Base-by-base conservation (phyloP, 2,888 invertebrate genomes). In the Catocala sponsa region DNA sequence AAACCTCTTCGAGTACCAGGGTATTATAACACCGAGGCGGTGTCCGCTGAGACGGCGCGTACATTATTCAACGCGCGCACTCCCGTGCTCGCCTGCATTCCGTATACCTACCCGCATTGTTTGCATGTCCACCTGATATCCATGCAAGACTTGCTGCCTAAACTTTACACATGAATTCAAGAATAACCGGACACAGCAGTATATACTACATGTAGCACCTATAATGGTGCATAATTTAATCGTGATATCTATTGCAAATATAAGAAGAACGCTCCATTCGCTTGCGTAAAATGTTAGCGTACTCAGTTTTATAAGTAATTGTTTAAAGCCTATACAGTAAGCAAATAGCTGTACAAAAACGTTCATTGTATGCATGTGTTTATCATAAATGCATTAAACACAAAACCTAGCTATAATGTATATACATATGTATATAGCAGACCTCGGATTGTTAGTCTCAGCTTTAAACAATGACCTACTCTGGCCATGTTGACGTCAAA, bases 21-120 rank as follows among this genome's bases (percentile, higher is more conserved):
- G 71, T 72, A 74, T 78, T 80, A 85, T 84, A 82, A 79, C 78
- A 65, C 70, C 76, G 74, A 81, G 80, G 76, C 76, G 71, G 77
- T 86, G 81, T 81, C 80, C 79, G 70, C 59, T 79, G 82, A 78
- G 80, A 79, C 78, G 62, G 49, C 74, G 77, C 80, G 79, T 90
- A 85, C 88, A 91, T 91, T 87, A 91, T 91, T 91, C 91, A 91
- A 85, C 80, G 81, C 84, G 85, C 81, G 85, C 81, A 80, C 81
- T 68, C 82, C 78, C 83, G 78, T 80, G 78, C 80, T 68, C 64
- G 71, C 73, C 69, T 77, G 87, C 87, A 87, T 86, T 88, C 86
- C 85, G 81, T 75, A 68, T 75, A 77, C 74, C 81, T 77, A 78
- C 76, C 74, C 75, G 76, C 81, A 82, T 84, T 81, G 86, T 89